These are phyloP conservation scores for Garrulus glandarius DNA, from an alignment of 2,797 vertebrate species.

Conservation along the genomic window DNA sequence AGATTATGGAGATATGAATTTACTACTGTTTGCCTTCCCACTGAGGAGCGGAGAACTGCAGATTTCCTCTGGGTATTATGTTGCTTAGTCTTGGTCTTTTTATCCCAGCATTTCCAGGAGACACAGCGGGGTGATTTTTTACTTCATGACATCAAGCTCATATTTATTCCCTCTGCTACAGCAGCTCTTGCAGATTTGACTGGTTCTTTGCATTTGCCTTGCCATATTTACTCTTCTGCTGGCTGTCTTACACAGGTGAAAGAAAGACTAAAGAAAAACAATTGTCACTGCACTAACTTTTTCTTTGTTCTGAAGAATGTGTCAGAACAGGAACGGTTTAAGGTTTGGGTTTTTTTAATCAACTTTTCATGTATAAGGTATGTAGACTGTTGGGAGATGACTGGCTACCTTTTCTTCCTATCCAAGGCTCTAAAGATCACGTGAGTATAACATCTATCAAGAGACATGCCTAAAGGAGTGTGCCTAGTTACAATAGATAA, in stretches of 20 bases:
- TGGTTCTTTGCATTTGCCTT: background rate
- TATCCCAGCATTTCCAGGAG: background rate
- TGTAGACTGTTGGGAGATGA: background rate
- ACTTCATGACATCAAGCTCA: background rate
- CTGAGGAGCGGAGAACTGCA: background rate
- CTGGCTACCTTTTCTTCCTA: background rate
- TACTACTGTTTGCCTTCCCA: background rate
- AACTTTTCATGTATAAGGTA: background rate
- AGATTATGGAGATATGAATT: background rate
- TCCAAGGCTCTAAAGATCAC: background rate
- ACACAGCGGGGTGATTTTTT: background rate
- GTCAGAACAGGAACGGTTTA: background rate
- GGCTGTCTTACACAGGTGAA: background rate
- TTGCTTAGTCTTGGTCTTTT: background rate
- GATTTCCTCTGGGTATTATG: background rate
- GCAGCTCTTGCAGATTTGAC: background rate
- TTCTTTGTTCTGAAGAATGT: background rate
- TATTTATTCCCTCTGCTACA: background rate
- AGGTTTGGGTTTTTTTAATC: accelerated
- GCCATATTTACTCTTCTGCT: background rate
- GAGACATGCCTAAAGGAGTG: background rate
- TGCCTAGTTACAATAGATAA: background rate
- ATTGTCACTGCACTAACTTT: background rate
- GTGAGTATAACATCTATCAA: background rate
- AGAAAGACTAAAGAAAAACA: background rate